Base-by-base conservation (phyloP, 2,797 vertebrate genomes). In the Microchirus variegatus region DNA sequence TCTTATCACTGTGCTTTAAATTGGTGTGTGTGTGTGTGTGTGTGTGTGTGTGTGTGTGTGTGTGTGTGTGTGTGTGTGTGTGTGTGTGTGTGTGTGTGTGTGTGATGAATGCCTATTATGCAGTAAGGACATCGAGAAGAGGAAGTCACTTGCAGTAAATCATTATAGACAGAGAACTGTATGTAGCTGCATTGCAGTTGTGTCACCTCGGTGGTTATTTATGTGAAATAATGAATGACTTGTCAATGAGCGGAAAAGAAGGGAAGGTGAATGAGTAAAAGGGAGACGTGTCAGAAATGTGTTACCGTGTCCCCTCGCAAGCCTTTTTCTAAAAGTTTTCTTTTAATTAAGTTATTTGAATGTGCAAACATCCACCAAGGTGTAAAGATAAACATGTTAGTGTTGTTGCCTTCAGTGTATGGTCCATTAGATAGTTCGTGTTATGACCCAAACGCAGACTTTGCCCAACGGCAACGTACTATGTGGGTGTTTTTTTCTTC, bases 141-240 rank as follows among this genome's bases (percentile, higher is more conserved):
- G 45, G 52, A 76, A 77, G 70, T 77, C 59, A 78, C 77, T 82
- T 71, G 66, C 59, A 49, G 42, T 71, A 48, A 81, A 63, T 83
- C 56, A 42, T 53, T 59, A 35, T 9, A 55, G 62, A 53, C 47
- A 45, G 22, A 68, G 31, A 31, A 6, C 7, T 31, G 46, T 42
- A 59, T 64, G 40, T 63, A 42, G 61, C 67, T 54, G 53, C 52
- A 45, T 3, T 51, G 54, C 38, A 63, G 44, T 67, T 1, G 26
- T 68, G 75, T 70, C 49, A 70, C 55, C 45, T 74, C 67, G 50
- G 16, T 1, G 10, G 43, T 18, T 22, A 22, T 65, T 78, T 38
- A 52, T 45, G 17, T 26, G n/a, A 36, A 72, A 44, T 12, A 59
- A 12, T 31, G 44, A 18, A 22, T 8, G 53, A 63, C 43, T 52